Conservation (phyloP, 1,140 invertebrate genomes). For the Trachymyrmex septentrionalis region DNA sequence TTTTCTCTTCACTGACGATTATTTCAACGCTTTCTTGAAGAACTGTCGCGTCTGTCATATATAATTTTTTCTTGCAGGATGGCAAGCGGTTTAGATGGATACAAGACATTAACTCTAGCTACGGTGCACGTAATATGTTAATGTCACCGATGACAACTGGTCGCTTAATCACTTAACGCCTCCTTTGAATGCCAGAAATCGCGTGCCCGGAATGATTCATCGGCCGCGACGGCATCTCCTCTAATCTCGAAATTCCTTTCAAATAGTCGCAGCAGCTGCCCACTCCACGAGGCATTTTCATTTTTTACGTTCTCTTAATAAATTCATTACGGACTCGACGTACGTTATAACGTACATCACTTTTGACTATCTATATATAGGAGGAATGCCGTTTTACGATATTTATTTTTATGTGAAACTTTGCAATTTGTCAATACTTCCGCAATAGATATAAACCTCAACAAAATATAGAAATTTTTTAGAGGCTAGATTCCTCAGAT, state of each 20-base stretch:
- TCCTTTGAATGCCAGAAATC: conserved; percentile 78
- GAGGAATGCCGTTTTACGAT: conserved; percentile 24
- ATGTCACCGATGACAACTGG: conserved; percentile 78
- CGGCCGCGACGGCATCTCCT: conserved; percentile 74
- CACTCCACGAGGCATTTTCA: conserved; percentile 42
- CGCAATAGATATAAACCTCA: not conserved
- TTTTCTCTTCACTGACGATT: conserved; percentile 48
- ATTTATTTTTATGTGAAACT: not conserved
- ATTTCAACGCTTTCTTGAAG: conserved; percentile 62
- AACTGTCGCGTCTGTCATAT: conserved; percentile 69
- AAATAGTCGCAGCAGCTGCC: conserved; percentile 67
- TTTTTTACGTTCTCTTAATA: conserved; percentile 61
- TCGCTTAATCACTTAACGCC: conserved; percentile 79
- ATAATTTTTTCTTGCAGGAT: conserved; percentile 71
- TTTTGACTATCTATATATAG: conserved; percentile 25
- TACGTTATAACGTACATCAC: conserved; percentile 6
- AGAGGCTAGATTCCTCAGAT: conserved; percentile 18
- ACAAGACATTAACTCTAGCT: conserved; percentile 77
- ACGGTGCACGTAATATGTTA: conserved; percentile 76
- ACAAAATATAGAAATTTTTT: conserved; percentile 7
- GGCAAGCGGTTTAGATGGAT: conserved; percentile 70
- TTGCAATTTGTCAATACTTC: conserved; percentile 49
- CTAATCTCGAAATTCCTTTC: conserved; percentile 76
- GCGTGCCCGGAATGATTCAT: conserved; percentile 75
- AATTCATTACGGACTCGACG: conserved; percentile 32